Base-by-base conservation (phyloP, 2,888 invertebrate genomes). In the Leptura quadrifasciata region DNA sequence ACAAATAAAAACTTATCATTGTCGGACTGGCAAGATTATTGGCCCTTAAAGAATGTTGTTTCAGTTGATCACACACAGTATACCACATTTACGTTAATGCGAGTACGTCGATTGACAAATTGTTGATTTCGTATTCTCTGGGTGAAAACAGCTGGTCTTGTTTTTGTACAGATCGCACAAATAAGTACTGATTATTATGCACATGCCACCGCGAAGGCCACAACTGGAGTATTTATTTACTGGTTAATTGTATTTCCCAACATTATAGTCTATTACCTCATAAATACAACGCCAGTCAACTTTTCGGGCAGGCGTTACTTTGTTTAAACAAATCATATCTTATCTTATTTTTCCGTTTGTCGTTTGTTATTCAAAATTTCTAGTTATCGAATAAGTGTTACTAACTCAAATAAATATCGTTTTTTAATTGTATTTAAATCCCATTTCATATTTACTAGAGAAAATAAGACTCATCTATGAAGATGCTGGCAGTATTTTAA, bases 1-100 rank as follows among this genome's bases (percentile, higher is more conserved):
- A 76, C 74, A 72, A 79, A 79, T 80, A 81, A 80, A 80, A 78
- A 81, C 75, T 79, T 80, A 81, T 81, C 81, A 79, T 78, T 76
- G 77, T 78, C 72, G 73, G 68, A 69, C 58, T 39, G 57, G 68
- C 54, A 39, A 55, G 58, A 69, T 58, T 69, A 69, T 39, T 69
- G 69, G 69, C 69, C 69, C 69, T 69, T 27, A 35, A 68, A 57
- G 68, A 68, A 68, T 68, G 68, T 57, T 20, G 69, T 69, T 69
- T 58, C 39, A 58, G 58, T 69, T 54, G 58, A 18, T 69, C 35
- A 58, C 69, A 69, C 69, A 58, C 39, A 47, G 47, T 69, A 58
- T 60, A 58, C 69, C 58, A 27, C 18, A 69, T 35, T 31, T 18
- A 54, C 27, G 9, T 17, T 61, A 61, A 61, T 24, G 17, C 39